Conservation (phyloP, 2,113 vertebrate genomes). For the Cephalopterus ornatus region DNA sequence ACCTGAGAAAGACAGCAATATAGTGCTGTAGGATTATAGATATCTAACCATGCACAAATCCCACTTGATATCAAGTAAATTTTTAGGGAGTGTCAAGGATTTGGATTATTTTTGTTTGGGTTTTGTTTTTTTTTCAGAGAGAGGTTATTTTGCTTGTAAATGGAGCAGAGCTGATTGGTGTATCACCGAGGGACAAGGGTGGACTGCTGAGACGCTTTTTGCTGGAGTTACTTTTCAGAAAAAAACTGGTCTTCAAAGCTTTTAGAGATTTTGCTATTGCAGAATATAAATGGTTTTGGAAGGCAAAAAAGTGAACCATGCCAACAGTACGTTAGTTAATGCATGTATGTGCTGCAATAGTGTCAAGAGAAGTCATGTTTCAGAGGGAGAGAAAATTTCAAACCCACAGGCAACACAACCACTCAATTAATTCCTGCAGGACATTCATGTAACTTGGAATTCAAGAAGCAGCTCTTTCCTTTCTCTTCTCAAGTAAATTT, state of each 20-base stretch:
- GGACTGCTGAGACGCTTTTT: background rate
- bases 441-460: background rate
- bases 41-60: background rate
- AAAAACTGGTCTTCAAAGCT: background rate
- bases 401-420: background rate
- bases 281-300: background rate
- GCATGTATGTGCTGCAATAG: background rate
- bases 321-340: rapidly evolving
- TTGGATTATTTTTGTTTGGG: rapidly evolving
- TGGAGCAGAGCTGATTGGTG: background rate
- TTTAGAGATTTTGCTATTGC: background rate
- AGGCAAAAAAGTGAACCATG: background rate
- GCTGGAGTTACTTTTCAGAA: background rate
- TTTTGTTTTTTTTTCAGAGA: background rate
- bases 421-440: background rate
- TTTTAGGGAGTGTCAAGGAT: background rate
- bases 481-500: constrained; percentile 1
- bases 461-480: background rate
- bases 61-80: background rate
- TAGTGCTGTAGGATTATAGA: background rate
- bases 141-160: background rate
- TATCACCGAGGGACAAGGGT: background rate
- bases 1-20: background rate
- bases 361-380: background rate
- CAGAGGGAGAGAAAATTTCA: background rate